Percentiles rank a stretch among this genome's conserved stretches.
phyloP scores from a whole-genome alignment of 2,113 vertebrate species.

The Elaphurus davidianus region DNA sequence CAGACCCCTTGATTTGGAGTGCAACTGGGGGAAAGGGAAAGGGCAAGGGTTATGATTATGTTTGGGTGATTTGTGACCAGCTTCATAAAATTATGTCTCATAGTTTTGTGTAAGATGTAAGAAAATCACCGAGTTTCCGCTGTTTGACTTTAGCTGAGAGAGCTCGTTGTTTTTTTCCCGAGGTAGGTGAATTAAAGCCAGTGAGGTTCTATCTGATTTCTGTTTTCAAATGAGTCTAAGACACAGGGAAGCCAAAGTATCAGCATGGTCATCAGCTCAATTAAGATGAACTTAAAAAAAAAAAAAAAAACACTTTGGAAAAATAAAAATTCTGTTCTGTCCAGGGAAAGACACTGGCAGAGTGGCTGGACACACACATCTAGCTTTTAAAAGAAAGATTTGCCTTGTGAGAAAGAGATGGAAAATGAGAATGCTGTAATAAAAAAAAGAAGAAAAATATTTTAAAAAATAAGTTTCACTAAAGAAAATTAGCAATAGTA shows the following conservation, averaged over 20 bases:
- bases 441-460: constrained; percentile 2
- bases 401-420: constrained; percentile 66
- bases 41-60: neutral
- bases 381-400: constrained; percentile 75
- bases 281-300: constrained; percentile 58
- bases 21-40: neutral
- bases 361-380: constrained; percentile 74
- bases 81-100: constrained; percentile 56
- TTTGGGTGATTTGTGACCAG: constrained; percentile 13
- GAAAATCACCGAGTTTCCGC: constrained; percentile 36
- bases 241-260: constrained; percentile 17
- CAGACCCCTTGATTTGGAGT: constrained; percentile 20
- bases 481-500: neutral
- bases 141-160: constrained; percentile 38
- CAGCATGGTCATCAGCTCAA: constrained; percentile 37
- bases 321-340: constrained; percentile 75
- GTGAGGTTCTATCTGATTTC: constrained; percentile 36
- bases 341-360: constrained; percentile 58
- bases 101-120: constrained; percentile 58
- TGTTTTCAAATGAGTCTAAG: constrained; percentile 49
- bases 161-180: neutral
- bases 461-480: neutral
- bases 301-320: constrained; percentile 57
- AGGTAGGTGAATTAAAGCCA: constrained; percentile 55
- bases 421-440: neutral